These are phyloP conservation scores for Notodonta ziczac DNA, from an alignment of 2,888 invertebrate species.

Conservation along the genomic window DNA sequence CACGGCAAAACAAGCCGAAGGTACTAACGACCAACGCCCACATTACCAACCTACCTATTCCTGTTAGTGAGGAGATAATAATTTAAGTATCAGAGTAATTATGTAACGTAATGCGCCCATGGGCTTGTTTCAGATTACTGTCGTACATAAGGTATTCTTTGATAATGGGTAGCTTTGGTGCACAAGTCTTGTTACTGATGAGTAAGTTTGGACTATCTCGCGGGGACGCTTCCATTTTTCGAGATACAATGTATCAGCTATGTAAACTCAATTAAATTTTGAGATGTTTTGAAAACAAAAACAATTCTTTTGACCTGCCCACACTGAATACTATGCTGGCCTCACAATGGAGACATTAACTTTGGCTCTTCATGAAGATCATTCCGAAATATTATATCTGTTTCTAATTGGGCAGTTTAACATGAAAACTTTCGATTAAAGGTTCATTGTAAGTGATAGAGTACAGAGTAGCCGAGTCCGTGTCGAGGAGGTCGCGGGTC, in stretches of 20 bases:
- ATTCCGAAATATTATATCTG: neutral
- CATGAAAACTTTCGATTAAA: slow-evolving; percentile 11
- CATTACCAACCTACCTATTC: neutral
- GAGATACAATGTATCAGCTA: too few relatives aligned
- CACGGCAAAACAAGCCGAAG: neutral
- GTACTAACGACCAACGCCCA: neutral
- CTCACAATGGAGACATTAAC: too few relatives aligned
- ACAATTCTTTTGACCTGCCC: too few relatives aligned
- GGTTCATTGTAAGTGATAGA: slow-evolving; percentile 60
- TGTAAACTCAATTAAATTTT: too few relatives aligned
- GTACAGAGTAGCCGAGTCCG: slow-evolving; percentile 40
- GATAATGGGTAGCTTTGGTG: too few relatives aligned
- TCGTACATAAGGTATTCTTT: too few relatives aligned
- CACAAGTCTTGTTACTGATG: too few relatives aligned
- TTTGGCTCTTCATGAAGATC: neutral
- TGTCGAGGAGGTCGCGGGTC: slow-evolving; percentile 64
- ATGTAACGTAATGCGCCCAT: slow-evolving; percentile 8
- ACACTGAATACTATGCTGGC: too few relatives aligned
- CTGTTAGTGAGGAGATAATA: neutral
- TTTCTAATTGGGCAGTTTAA: neutral
- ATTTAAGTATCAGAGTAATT: neutral
- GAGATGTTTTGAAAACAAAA: too few relatives aligned
- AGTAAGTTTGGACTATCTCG: too few relatives aligned
- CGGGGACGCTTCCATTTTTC: too few relatives aligned
- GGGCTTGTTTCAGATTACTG: too few relatives aligned